Evolutionary conservation across 2,888 invertebrate genomes (phyloP).

Genomic region (Spisula subtruncata): DNA sequence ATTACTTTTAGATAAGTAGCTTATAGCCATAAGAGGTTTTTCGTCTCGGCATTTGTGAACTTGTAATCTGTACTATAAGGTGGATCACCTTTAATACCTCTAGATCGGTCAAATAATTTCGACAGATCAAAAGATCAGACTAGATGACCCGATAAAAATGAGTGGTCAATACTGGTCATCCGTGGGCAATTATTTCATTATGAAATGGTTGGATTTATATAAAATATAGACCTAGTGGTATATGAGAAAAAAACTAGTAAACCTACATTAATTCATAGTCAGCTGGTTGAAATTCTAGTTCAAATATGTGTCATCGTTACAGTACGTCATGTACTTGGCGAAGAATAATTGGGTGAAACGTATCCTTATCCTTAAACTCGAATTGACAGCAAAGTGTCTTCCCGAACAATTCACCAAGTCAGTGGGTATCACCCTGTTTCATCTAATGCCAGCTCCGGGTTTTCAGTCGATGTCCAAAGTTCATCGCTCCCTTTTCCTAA

Average conservation of each 20-base stretch:
- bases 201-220: not conserved
- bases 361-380: no score
- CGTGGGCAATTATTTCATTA: slow-evolving; percentile 19
- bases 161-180: slow-evolving; percentile 2
- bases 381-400: no score
- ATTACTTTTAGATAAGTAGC: not conserved
- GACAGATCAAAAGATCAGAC: not conserved
- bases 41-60: not conserved
- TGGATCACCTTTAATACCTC: not conserved
- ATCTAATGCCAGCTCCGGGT: no score
- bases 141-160: slow-evolving; percentile 19
- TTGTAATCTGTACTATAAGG: not conserved
- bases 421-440: no score
- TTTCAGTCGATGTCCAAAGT: no score
- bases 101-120: not conserved
- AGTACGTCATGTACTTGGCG: no score
- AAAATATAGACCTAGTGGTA: not conserved
- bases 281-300: not conserved
- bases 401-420: no score
- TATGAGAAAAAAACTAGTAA: not conserved
- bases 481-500: no score
- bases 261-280: not conserved
- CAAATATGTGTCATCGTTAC: no score
- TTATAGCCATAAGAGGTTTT: not conserved
- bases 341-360: no score